Percentiles rank a stretch among this genome's conserved stretches.
Conservation (phyloP, 1,140 invertebrate genomes). For the Asobara japonica region DNA sequence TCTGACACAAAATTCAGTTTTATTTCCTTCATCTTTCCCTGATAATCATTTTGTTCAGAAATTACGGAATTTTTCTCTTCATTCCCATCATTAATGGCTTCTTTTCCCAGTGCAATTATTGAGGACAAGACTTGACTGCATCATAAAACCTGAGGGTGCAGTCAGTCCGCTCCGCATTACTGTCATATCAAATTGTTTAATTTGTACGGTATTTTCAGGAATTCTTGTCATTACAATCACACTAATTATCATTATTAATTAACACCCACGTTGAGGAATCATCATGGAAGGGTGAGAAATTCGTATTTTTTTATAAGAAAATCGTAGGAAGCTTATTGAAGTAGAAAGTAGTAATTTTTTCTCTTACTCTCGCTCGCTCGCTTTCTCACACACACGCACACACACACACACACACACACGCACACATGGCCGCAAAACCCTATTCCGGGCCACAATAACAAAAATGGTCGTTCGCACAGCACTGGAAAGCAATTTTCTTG, state of each 20-base stretch:
- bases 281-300: constrained; percentile 45
- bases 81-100: not conserved
- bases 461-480: too few species aligned
- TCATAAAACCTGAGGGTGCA: not conserved
- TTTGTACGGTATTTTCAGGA: not conserved
- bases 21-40: too few species aligned
- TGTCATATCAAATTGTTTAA: not conserved
- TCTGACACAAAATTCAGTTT: too few species aligned
- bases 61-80: too few species aligned
- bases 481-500: too few species aligned
- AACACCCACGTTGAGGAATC: constrained; percentile 28
- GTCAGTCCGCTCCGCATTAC: not conserved
- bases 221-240: not conserved
- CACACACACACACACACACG: too few species aligned
- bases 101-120: not conserved
- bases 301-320: not conserved
- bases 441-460: too few species aligned
- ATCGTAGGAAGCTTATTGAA: not conserved
- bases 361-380: too few species aligned
- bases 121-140: not conserved
- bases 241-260: constrained; percentile 1
- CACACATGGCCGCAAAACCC: too few species aligned
- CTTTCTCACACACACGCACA: too few species aligned
- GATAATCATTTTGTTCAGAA: too few species aligned
- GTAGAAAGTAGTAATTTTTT: too few species aligned